Percentiles rank a stretch among this genome's conserved stretches.
Evolutionary conservation across 2,113 vertebrate species (phyloP).

Genomic region (Cyprinodon tularosa): DNA sequence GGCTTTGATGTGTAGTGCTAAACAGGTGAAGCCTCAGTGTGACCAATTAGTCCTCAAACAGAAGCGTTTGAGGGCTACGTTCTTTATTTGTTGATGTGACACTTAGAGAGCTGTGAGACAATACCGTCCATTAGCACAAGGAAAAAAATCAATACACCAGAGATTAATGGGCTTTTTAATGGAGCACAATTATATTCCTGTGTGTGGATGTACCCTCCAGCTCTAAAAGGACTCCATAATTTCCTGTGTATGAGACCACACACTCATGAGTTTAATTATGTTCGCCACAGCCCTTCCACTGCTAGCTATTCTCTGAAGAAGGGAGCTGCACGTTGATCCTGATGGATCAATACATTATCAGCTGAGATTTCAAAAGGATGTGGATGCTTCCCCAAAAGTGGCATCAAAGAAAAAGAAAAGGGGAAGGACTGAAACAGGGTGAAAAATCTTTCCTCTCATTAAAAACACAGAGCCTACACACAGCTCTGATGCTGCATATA

Average conservation of each 20-base stretch:
- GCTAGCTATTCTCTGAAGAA: constrained; percentile 33
- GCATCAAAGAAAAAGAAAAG: constrained; percentile 5
- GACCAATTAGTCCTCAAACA: constrained; percentile 58
- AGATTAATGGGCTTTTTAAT: constrained; percentile 71
- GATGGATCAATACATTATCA: constrained; percentile 51
- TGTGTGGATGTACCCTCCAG: constrained; percentile 43
- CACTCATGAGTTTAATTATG: constrained; percentile 57
- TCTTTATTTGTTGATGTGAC: constrained; percentile 61
- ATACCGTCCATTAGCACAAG: constrained; percentile 61
- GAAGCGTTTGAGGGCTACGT: constrained; percentile 35
- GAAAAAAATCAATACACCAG: constrained; percentile 53
- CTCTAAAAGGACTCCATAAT: constrained; percentile 53
- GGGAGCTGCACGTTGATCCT: constrained; percentile 15
- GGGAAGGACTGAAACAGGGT: constrained; percentile 9
- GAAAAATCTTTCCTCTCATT: constrained; percentile 51
- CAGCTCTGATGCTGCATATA: constrained; percentile 45
- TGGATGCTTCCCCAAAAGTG: constrained; percentile 2
- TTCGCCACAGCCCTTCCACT: constrained; percentile 33
- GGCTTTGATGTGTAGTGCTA: constrained; percentile 38
- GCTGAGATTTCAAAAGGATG: constrained; percentile 48
- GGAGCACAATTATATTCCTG: constrained; percentile 53
- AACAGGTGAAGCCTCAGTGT: constrained; percentile 56
- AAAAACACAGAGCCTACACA: constrained; percentile 53
- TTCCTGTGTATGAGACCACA: constrained; percentile 55
- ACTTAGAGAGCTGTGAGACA: constrained; percentile 49